These are phyloP conservation scores for Mylabris sibirica DNA, from an alignment of 2,888 invertebrate species.

Conservation along the genomic window DNA sequence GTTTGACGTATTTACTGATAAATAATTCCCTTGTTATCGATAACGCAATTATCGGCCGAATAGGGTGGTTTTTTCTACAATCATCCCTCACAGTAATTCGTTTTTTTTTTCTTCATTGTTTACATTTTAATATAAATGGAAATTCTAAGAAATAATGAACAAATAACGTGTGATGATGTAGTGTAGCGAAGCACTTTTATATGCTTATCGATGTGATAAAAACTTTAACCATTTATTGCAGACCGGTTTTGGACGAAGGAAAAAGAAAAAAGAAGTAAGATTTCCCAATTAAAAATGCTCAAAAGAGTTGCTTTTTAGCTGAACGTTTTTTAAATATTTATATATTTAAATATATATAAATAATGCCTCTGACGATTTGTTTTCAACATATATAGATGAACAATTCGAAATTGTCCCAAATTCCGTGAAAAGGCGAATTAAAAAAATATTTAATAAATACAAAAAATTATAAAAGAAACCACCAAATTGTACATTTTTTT, in stretches of 20 bases:
- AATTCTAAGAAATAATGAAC: background rate
- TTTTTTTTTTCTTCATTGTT: background rate
- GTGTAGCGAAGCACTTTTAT: conserved; percentile 52
- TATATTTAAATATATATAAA: conserved; percentile 27
- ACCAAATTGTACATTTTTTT: background rate
- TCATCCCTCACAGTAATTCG: conserved; percentile 21
- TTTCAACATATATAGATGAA: background rate
- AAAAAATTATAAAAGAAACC: background rate
- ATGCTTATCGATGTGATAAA: conserved; percentile 61
- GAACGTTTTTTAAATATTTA: conserved; percentile 23
- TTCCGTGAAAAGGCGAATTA: no score
- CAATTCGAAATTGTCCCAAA: conserved; percentile 16
- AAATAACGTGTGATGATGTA: conserved; percentile 45
- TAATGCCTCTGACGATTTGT: conserved; percentile 58
- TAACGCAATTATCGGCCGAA: background rate
- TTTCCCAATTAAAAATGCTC: conserved; percentile 64
- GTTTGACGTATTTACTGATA: conserved; percentile 2
- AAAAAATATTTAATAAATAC: no score
- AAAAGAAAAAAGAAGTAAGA: conserved; percentile 99
- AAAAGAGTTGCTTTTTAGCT: conserved; percentile 59
- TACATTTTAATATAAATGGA: background rate
- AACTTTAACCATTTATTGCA: conserved; percentile 69
- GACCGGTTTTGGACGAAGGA: conserved; percentile 95
- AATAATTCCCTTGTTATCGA: background rate
- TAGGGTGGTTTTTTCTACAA: background rate